These are phyloP conservation scores for Felis catus DNA, from an alignment of 2,113 vertebrate genomes.

Conservation along the genomic window F.catus_Fca126_mat1.0 CM031414.1:115069501-115070000, in stretches of 20 bases:
- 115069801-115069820: background rate
- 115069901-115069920: background rate
- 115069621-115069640: background rate
- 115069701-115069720: background rate
- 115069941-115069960: background rate
- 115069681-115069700: background rate
- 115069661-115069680: background rate
- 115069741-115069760: background rate
- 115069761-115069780: background rate
- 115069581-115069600: background rate
- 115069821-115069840: background rate
- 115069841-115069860: background rate
- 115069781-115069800: background rate
- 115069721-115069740: background rate
- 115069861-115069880: background rate
- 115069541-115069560: background rate
- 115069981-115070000: conserved; percentile 29
- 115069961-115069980: background rate
- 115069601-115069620: background rate
- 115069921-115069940: background rate
- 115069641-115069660: background rate
- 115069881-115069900: background rate
- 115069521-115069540: background rate
- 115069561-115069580: background rate
- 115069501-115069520: background rate